Percentiles rank a stretch among this genome's conserved stretches.
Evolutionary conservation across 1,140 invertebrate genomes (phyloP).

Genomic region (Pissodes strobi): DNA sequence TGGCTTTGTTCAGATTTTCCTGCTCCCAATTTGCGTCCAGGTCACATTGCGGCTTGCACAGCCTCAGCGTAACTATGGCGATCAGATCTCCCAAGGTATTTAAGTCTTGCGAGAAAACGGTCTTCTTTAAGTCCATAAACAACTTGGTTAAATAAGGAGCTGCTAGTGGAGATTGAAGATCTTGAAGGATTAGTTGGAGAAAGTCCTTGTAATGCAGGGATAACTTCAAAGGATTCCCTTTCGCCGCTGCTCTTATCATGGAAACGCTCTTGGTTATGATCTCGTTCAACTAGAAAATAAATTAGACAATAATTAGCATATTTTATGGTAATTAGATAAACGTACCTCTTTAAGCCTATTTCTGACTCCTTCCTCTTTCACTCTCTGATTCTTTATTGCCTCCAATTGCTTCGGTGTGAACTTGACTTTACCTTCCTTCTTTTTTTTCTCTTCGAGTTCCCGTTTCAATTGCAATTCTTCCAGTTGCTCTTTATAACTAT

Average conservation of each 20-base stretch:
- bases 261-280: constrained; percentile 66
- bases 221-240: constrained; percentile 66
- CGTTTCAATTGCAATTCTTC: constrained; percentile 90
- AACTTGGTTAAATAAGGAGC: constrained; percentile 67
- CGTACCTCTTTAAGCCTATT: constrained; percentile 66
- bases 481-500: constrained; percentile 96
- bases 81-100: constrained; percentile 63
- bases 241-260: constrained; percentile 65
- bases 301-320: too few species aligned
- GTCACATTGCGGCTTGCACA: constrained; percentile 78
- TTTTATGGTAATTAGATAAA: constrained; percentile 20
- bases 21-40: constrained; percentile 78
- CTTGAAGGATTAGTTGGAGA: constrained; percentile 65
- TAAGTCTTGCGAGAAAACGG: constrained; percentile 59
- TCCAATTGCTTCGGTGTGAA: constrained; percentile 91
- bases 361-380: constrained; percentile 82
- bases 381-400: constrained; percentile 81
- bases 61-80: constrained; percentile 69
- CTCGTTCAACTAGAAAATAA: constrained; percentile 62
- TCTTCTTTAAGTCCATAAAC: constrained; percentile 62
- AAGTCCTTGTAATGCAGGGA: constrained; percentile 67
- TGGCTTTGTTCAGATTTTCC: constrained; percentile 59
- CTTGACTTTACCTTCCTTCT: constrained; percentile 80
- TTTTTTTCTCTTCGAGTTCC: constrained; percentile 87
- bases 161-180: constrained; percentile 71